Evolutionary conservation across 1,140 invertebrate species (phyloP), one percentile per base, ranked within the genome.

Genomic region (Drosophila serrata): DNA sequence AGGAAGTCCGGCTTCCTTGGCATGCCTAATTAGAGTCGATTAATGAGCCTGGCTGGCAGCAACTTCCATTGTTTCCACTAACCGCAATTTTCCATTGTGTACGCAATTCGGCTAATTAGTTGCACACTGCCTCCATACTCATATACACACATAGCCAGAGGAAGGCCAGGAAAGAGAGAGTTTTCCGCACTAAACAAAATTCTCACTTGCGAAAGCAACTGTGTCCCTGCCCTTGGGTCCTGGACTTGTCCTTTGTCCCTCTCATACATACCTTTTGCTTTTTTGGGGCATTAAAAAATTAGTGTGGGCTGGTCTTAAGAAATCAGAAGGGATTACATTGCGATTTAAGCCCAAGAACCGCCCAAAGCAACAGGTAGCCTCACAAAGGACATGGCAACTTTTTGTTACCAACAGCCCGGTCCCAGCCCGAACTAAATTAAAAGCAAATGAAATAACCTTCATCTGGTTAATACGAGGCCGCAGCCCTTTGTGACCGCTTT

Each of bases 361-460:
- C 49, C 63, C 37, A 46, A 49, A 33, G 82, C 84, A 88, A 90
- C 84, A 88, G 77, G 85, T 90, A 56, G 37, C 45, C 35, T 42
- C 40, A 81, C 68, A 85, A 82, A 86, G 33, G 78, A 19, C 62
- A 68, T 22, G 61, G 57, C 49, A 42, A 62, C 39, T 63, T 74
- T 65, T 60, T 63, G 65, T 64, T 60, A 46, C 24, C 53, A 11
- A 48, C 19, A 19, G n/a, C n/a, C n/a, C 8, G 31, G 45, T 45
- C 17, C 22, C 59, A 29, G 11, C 24, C 55, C 53, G 46, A 68
- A 81, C 82, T 73, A 74, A 90, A 88, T 88, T 90, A 84, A 88
- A 90, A 84, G 76, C 84, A 88, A 88, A 88, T 88, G 80, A 84
- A 88, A 87, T 82, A 87, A 88, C 84, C 76, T 80, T 73, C 84